Evolutionary conservation across 2,113 vertebrate species (phyloP), one percentile per base, ranked within the genome.

Genomic region (Zonotrichia leucophrys): DNA sequence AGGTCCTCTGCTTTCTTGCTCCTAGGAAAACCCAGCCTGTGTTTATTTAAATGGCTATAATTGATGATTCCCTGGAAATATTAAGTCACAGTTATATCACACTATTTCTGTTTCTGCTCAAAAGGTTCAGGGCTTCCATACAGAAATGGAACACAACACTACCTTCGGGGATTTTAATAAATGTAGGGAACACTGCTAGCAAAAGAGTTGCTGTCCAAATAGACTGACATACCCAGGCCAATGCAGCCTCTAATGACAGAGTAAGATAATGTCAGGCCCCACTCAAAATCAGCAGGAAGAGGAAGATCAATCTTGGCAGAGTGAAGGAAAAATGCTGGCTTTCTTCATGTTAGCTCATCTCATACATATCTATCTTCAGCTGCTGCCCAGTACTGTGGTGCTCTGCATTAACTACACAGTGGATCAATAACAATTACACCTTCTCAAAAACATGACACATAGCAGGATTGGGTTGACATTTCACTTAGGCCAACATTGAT

Each of bases 341-440:
- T 99, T 99, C 98, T 98, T 98, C 97, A 97, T 97, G 98, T 99
- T 99, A 99, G 99, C 99, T 99, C 99, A 99, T 98, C 98, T 98
- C 99, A 99, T 99, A 99, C 98, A 98, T 99, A 98, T 98, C 98
- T 98, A 96, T 98, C 98, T 98, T 98, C 98, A 98, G 98, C 99
- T 99, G 99, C 99, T 99, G 99, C 98, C 98, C 98, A 98, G 97
- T 98, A 96, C 98, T 93, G 96, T 96, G 98, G 98, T 95, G 98
- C 98, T 99, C 98, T 98, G 99, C 99, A 99, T 99, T 99, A 99
- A 99, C 99, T 98, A 98, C 98, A 98, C 98, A 98, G 98, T 98
- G 98, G 99, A 99, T 99, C 99, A 99, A 99, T 99, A 99, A 98
- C 99, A 98, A 99, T 99, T 99, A 99, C 99, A 99, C 99, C 98